Base-by-base conservation (phyloP, 2,888 invertebrate species). In the Melieria omissa region DNA sequence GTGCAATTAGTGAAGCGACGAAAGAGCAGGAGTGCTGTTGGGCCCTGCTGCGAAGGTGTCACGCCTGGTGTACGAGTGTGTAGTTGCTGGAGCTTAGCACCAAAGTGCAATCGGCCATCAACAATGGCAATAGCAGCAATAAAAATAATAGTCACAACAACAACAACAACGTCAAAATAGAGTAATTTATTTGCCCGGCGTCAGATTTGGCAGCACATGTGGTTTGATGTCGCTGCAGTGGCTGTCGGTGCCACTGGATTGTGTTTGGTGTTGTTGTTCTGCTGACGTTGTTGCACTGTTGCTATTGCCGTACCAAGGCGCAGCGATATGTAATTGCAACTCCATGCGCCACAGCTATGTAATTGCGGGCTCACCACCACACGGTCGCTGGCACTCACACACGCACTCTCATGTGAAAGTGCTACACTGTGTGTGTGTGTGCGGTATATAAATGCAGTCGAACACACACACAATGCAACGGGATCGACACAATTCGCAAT, bases 151-250 rank as follows among this genome's bases (percentile, higher is more conserved):
- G 29, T 42, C 47, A 58, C 68, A 60, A 70, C 61, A 65, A 62
- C 65, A 71, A 74, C 62, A 64, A 72, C 57, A 74, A 62, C 47
- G 71, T 49, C 72, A 46, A 70, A 81, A 79, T 80, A 76, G 76
- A 79, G 80, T 80, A 79, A 80, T 80, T 81, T 80, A 81, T 80
- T 79, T 79, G 79, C 74, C 76, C 76, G 78, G 78, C 77, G 75
- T 75, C 74, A 75, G 74, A 73, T 74, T 76, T 72, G 72, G 75
- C 75, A 77, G 73, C 75, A 76, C 76, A 74, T 76, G 76, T 62
- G 74, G 76, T 76, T 76, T 77, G 76, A 76, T 72, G 74, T 76
- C 67, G 69, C 6, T 69, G 55, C 42, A 41, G 60, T 54, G n/a
- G 68, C 14, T 46, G 64, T 49, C 61, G 45, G 29, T 1, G 29